Base-by-base conservation (phyloP, 2,113 vertebrate genomes). In the Chiloscyllium plagiosum region DNA sequence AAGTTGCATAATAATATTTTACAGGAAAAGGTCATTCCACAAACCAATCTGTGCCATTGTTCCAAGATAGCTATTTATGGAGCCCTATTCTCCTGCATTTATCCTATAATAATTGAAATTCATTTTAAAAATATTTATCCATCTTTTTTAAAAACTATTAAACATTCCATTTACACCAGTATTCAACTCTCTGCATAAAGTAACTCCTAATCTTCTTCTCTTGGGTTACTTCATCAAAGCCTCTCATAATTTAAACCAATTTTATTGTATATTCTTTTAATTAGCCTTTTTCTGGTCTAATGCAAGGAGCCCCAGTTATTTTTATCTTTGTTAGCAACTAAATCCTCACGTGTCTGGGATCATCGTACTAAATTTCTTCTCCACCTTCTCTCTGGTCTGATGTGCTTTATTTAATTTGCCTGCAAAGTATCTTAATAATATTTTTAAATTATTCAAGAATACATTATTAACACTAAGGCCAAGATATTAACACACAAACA, bases 361-460 rank as follows among this genome's bases (percentile, higher is more conserved):
- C 52, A 66, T 5, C 56, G n/a, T 66, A n/a, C 19, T 93, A 93
- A 66, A 93, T 66, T 22, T 66, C 33, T 93, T 37, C 61, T 33
- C 26, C 52, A 68, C 87, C 87, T 29, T 90, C 26, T 65, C 52
- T 29, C 13, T 33, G 29, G 33, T n/a, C 61, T 65, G 4, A 22
- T 24, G 37, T 66, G 15, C 61, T 93, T 93, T 7, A 93, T n/a
- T 93, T 93, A 66, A 93, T 66, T 93, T 93, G 61, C 19, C 89
- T 93, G 61, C 89, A 66, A 93, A 93, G 2, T 66, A 66, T 93
- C n/a, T n/a, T 65, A 22, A 93, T 37, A 93, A 42, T 4, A 22
- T 66, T 42, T 61, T 93, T 93, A n/a, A 90, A 90, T 92, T 65
- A 93, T 93, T 93, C 66, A 42, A 92, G 87, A 61, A 92, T 19